These are phyloP conservation scores for Ceratitis capitata DNA, from an alignment of 1,140 invertebrate genomes.

Conservation along the genomic window DNA sequence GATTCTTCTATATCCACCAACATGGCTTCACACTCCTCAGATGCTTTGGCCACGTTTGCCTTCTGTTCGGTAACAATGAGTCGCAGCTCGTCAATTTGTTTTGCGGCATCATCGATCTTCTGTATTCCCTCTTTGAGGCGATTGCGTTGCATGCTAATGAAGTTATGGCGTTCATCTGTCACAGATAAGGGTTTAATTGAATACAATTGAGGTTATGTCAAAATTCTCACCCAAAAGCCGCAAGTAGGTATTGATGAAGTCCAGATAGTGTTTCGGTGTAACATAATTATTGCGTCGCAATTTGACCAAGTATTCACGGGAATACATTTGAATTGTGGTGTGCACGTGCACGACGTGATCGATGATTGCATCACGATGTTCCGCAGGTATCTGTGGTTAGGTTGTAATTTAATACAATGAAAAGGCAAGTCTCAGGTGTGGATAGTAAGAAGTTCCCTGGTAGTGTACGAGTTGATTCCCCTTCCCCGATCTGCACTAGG, in stretches of 20 bases:
- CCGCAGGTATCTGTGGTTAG: slow-evolving; percentile 69
- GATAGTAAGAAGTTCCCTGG: slow-evolving; percentile 41
- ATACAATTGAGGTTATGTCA: neutral
- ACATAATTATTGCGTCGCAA: slow-evolving; percentile 83
- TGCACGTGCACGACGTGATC: slow-evolving; percentile 87
- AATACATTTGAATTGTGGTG: slow-evolving; percentile 76
- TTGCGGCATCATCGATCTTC: slow-evolving; percentile 62
- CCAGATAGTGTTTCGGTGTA: slow-evolving; percentile 90
- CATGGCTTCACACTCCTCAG: slow-evolving; percentile 62
- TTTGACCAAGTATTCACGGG: slow-evolving; percentile 75
- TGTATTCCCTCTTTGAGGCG: slow-evolving; percentile 66
- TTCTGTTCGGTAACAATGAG: slow-evolving; percentile 62
- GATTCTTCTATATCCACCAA: slow-evolving; percentile 65
- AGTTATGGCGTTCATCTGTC: slow-evolving; percentile 66
- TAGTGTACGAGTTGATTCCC: too few relatives aligned
- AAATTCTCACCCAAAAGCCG: slow-evolving; percentile 73
- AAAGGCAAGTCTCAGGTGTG: neutral
- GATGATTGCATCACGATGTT: slow-evolving; percentile 75
- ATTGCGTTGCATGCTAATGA: slow-evolving; percentile 65
- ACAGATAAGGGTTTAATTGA: neutral
- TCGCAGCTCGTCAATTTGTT: slow-evolving; percentile 61
- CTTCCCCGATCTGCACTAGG: too few relatives aligned
- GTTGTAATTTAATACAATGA: neutral
- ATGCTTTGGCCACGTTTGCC: slow-evolving; percentile 58
- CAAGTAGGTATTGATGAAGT: slow-evolving; percentile 83